phyloP scores from a whole-genome alignment of 1,140 invertebrate genomes.

The Nasonia longicornis region DNA sequence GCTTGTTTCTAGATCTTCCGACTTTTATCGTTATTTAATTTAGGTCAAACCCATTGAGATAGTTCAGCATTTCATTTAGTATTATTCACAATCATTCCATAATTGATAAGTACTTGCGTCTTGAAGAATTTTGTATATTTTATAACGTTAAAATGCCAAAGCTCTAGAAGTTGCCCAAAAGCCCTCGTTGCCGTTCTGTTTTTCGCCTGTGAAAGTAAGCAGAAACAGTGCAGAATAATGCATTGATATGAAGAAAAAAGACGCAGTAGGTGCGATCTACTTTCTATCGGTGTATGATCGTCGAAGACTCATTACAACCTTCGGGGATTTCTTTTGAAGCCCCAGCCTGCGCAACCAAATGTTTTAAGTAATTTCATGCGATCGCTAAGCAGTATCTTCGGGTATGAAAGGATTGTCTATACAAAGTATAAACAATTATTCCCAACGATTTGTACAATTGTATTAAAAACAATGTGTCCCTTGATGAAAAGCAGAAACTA shows the following conservation, averaged over 20 bases:
- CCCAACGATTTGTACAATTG: neutral
- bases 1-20: neutral
- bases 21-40: neutral
- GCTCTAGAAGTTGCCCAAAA: neutral
- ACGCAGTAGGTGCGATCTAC: neutral
- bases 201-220: neutral
- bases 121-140: neutral
- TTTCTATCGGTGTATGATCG: neutral
- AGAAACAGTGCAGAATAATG: neutral
- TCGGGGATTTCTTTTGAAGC: neutral
- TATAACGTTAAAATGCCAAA: neutral
- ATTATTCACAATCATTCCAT: neutral
- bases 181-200: neutral
- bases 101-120: neutral
- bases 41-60: neutral
- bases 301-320: neutral
- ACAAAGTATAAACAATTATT: conserved; percentile 20
- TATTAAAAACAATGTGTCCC: neutral
- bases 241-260: neutral
- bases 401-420: neutral
- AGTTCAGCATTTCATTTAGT: neutral
- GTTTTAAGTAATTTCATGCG: neutral
- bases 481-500: neutral
- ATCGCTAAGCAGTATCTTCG: neutral
- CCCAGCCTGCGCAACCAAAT: neutral